Evolutionary conservation across 2,797 vertebrate species (phyloP), one percentile per base, ranked within the genome.

Genomic region (Lateolabrax maculatus): DNA sequence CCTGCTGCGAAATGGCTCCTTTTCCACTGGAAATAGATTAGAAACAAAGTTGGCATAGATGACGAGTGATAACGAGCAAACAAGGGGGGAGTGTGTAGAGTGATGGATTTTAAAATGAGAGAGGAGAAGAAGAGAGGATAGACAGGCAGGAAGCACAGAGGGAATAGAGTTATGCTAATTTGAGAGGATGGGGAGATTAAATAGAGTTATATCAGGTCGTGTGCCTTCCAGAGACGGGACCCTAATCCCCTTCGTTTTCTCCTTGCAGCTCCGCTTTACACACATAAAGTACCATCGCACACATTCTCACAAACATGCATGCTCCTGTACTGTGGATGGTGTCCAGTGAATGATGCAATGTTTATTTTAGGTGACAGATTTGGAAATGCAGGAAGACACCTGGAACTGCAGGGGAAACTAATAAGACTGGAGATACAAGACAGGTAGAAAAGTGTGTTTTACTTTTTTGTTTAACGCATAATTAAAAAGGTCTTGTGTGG

Each of bases 21-120:
- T 85, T 76, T 84, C 43, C 46, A 62, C 63, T 87, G 85, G 75
- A 93, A 81, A 71, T 25, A 85, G 62, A 90, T 89, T 63, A 77
- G 73, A 82, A 72, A 64, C 46, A 78, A 65, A 86, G 62, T 63
- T 84, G 74, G 77, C 84, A 80, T 31, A 64, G 70, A 75, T 76
- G 69, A 72, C 0, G 29, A 74, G 53, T 19, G 75, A 77, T 79
- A 63, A 81, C 11, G 10, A 85, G 67, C 21, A 55, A 80, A 79
- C 15, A 23, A 64, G 31, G 29, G 43, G 34, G 49, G 15, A 3
- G 27, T 49, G 49, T 70, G 57, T 8, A 15, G 48, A 82, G 49
- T 48, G 66, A 49, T 5, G 37, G 44, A 58, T 73, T 81, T 52
- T 29, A 39, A 77, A 77, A 68, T 39, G 51, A 55, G 25, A 51